Evolutionary conservation across 2,888 invertebrate species (phyloP).

Genomic region (Merodon equestris): DNA sequence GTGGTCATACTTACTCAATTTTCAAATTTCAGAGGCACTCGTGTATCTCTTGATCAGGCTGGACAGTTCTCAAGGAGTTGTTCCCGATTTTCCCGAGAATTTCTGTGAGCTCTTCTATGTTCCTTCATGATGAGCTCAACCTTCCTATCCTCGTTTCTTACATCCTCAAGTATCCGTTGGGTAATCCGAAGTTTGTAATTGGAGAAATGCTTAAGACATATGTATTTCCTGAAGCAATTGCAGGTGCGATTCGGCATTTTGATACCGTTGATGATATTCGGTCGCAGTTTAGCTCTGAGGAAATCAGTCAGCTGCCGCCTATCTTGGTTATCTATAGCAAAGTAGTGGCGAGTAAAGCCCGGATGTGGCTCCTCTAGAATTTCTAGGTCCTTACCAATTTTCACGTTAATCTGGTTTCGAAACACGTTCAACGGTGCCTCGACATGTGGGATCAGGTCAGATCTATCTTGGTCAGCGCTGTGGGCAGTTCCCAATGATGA

Average conservation of each 20-base stretch:
- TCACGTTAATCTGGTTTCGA: too few relatives aligned
- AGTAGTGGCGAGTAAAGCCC: too few relatives aligned
- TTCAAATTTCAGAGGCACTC: not conserved
- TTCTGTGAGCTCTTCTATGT: slow-evolving; percentile 8
- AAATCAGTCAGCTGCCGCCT: too few relatives aligned
- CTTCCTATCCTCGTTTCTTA: slow-evolving; percentile 7
- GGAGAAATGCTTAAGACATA: not conserved
- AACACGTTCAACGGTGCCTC: too few relatives aligned
- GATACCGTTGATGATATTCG: too few relatives aligned
- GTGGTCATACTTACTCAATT: not conserved
- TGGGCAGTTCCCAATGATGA: too few relatives aligned
- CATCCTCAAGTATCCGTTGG: not conserved
- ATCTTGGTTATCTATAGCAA: too few relatives aligned
- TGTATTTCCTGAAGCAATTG: slow-evolving; percentile 4
- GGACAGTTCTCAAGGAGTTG: slow-evolving; percentile 12
- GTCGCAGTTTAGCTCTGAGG: too few relatives aligned
- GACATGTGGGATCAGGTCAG: too few relatives aligned
- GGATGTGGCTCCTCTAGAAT: too few relatives aligned
- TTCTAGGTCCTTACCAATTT: too few relatives aligned
- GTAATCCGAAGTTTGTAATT: not conserved
- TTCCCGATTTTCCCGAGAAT: slow-evolving; percentile 8
- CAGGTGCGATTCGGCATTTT: not conserved
- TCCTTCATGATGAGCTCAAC: slow-evolving; percentile 8
- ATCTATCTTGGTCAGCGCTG: too few relatives aligned
- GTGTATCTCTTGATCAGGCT: slow-evolving; percentile 9